Evolutionary conservation across 2,888 invertebrate genomes (phyloP).

Genomic region (Rhamnusium bicolor): DNA sequence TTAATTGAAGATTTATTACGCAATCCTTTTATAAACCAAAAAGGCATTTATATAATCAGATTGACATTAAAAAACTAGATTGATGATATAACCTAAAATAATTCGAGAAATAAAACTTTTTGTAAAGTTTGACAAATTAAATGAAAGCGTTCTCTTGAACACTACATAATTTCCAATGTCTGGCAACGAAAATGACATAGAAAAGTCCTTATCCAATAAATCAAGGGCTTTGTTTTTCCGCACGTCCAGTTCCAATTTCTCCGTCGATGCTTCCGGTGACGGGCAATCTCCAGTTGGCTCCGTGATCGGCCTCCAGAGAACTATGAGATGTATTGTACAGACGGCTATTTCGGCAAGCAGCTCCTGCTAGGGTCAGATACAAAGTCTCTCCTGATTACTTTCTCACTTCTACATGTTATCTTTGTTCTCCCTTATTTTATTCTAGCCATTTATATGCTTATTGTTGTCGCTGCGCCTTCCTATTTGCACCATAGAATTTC

Average conservation of each 20-base stretch:
- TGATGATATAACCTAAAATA: constrained; percentile 20
- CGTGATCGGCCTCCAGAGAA: constrained; percentile 64
- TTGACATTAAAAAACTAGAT: constrained; percentile 13
- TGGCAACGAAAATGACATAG: constrained; percentile 61
- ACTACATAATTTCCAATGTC: constrained; percentile 62
- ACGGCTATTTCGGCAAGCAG: constrained; percentile 44
- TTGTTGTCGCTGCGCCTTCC: constrained; percentile 43
- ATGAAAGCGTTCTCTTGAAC: constrained; percentile 52
- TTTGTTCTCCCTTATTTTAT: constrained; percentile 42
- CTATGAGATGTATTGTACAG: constrained; percentile 53
- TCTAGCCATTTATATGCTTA: constrained; percentile 48
- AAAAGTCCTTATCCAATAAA: constrained; percentile 60
- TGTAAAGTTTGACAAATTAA: constrained; percentile 50
- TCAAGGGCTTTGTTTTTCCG: constrained; percentile 66
- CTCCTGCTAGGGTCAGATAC: constrained; percentile 35
- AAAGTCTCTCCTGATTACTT: constrained; percentile 45
- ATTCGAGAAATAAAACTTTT: neutral
- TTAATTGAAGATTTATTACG: constrained; percentile 1
- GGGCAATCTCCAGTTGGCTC: constrained; percentile 62
- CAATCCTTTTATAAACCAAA: neutral
- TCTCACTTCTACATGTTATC: constrained; percentile 44
- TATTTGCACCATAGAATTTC: constrained; percentile 39
- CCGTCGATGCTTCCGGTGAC: constrained; percentile 62
- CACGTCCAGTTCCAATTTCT: constrained; percentile 66
- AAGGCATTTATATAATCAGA: neutral